phyloP scores from a whole-genome alignment of 2,797 vertebrate genomes.

The Typhlichthys subterraneus region DNA sequence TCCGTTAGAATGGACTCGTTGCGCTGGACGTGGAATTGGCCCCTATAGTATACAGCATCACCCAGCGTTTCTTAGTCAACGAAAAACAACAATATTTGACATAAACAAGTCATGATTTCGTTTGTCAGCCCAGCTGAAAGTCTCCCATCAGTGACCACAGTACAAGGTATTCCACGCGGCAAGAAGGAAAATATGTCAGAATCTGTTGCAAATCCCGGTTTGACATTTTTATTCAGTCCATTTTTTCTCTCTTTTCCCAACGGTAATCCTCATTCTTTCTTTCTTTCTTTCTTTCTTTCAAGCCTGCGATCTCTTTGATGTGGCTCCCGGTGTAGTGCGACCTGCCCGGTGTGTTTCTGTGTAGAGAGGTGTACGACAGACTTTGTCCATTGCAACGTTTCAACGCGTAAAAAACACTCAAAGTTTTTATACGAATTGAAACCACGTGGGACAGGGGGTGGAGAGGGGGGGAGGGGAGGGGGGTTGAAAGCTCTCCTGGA shows the following conservation, averaged over 20 bases:
- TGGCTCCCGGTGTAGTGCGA: constrained; percentile 39
- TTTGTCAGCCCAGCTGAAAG: constrained; percentile 27
- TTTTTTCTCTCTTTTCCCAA: neutral
- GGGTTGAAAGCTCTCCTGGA: constrained; percentile 19
- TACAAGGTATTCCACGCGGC: constrained; percentile 48
- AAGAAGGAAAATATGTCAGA: constrained; percentile 2
- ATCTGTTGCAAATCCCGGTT: constrained; percentile 27
- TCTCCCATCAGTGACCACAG: constrained; percentile 4
- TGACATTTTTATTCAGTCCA: constrained; percentile 37
- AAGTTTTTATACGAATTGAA: constrained; percentile 79
- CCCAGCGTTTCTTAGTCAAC: constrained; percentile 23
- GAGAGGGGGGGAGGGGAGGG: constrained; percentile 35
- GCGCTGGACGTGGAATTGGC: constrained; percentile 23
- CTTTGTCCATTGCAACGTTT: constrained; percentile 65
- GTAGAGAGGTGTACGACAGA: constrained; percentile 49
- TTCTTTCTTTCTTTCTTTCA: constrained; percentile 1
- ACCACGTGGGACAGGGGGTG: constrained; percentile 75
- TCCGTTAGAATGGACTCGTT: constrained; percentile 12
- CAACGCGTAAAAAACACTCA: constrained; percentile 66
- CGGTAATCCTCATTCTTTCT: constrained; percentile 20
- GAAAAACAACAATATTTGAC: constrained; percentile 31
- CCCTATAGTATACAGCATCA: constrained; percentile 26
- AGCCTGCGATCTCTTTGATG: constrained; percentile 1
- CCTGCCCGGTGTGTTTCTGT: constrained; percentile 55
- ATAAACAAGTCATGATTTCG: constrained; percentile 53